These are phyloP conservation scores for Trisateles emortualis DNA, from an alignment of 2,888 invertebrate species.

Conservation along the genomic window DNA sequence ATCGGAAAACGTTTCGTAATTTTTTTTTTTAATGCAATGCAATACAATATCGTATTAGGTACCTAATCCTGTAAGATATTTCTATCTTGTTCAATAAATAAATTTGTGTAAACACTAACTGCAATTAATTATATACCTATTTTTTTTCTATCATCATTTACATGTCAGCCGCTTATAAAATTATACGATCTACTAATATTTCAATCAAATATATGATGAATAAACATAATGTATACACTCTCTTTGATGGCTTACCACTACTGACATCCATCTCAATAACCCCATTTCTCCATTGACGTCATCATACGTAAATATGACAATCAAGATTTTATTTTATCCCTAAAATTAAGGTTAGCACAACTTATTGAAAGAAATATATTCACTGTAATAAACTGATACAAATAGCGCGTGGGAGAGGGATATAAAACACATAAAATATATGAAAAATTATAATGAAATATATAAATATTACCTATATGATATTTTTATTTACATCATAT, in stretches of 20 bases:
- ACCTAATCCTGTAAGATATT: too few species aligned
- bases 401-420: neutral
- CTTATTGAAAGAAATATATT: slow-evolving; percentile 6
- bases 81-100: too few species aligned
- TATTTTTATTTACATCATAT: too few species aligned
- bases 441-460: neutral
- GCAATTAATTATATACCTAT: too few species aligned
- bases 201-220: neutral
- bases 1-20: too few species aligned
- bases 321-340: neutral
- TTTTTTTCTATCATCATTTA: too few species aligned
- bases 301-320: slow-evolving; percentile 5
- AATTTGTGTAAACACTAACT: too few species aligned
- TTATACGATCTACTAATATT: too few species aligned
- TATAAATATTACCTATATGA: too few species aligned
- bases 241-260: neutral
- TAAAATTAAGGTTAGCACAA: slow-evolving; percentile 7
- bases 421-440: slow-evolving; percentile 4
- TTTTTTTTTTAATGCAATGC: too few species aligned
- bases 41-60: too few species aligned
- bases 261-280: slow-evolving; percentile 8
- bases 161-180: too few species aligned
- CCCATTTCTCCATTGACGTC: slow-evolving; percentile 17
- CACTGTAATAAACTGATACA: neutral
- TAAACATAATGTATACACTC: neutral